Base-by-base conservation (phyloP, 2,797 vertebrate genomes). In the Capromys pilorides region DNA sequence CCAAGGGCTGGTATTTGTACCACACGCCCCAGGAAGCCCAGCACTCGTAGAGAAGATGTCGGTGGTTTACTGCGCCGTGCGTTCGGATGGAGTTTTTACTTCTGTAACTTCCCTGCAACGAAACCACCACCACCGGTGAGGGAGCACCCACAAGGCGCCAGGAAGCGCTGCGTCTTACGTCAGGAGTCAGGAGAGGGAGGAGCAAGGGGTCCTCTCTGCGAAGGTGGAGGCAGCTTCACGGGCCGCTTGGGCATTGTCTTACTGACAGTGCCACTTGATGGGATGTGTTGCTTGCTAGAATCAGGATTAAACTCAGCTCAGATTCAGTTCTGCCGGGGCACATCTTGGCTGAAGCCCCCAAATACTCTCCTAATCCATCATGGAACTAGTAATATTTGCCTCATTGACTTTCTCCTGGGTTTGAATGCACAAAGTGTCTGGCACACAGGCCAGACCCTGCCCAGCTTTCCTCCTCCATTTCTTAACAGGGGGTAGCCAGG, bases 1-100 rank as follows among this genome's bases (percentile, higher is more conserved):
- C 99, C 97, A 99, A 98, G 0, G 99, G 99, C 62, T 99, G 99
- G 97, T 99, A 99, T 96, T 99, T 99, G 97, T 99, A 99, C 99
- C 99, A 99, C 57, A 99, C 99, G 2, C 99, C 98, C 99, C 99
- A 99, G 97, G 99, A 99, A 79, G 99, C 99, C 99, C 99, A 99
- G 95, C 99, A 99, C 89, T 99, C 99, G 1, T 99, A 99, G 49
- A 99, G 98, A 59, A 99, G 98, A 95, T 99, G 99, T 75, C 99
- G 98, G 93, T 99, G 99, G 98, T 99, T 99, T 95, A 99, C 99
- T 1, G 99, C 99, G 94, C 99, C 99, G 0, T 99, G 99, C 8
- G 99, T 99, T 97, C 98, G 98, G 97, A 99, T 99, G 16, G 99
- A 98, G 97, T 99, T 99, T 97, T 99, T 99, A 98, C 99, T 99